Base-by-base conservation (phyloP, 2,888 invertebrate genomes). In the Heteromurus nitidus region DNA sequence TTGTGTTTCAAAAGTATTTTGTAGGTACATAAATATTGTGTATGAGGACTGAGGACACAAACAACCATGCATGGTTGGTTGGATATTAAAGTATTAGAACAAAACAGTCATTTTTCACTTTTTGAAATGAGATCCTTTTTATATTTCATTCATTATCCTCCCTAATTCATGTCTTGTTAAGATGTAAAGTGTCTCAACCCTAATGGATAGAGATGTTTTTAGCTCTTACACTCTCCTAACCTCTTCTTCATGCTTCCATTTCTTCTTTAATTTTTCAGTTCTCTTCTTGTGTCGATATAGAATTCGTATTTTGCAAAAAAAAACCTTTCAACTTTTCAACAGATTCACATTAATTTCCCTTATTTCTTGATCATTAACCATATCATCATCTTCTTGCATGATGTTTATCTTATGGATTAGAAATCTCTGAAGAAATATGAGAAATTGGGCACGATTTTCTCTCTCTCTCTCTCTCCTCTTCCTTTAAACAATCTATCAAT, bases 271-370 rank as follows among this genome's bases (percentile, higher is more conserved):
- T 74, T 65, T 44, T 64, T 74, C 74, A 64, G 31, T 76, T 76
- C 58, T 55, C 55, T 67, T 58, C 68, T 58, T 74, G 22, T 74
- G 47, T 73, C 58, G 62, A 74, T 50, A 70, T 22, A 58, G 30
- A 30, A 47, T 28, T 20, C 20, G 30, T 62, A n/a, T 68, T 77
- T 77, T 77, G 31, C 31, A 60, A 69, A 77, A 68, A 77, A 55
- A 50, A 7, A 58, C 69, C 69, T 77, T 77, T 77, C 77, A 77
- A 69, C 69, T 69, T 77, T 69, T 77, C 69, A 77, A 69, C 77
- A 69, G 53, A 69, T 50, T 77, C 69, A 77, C 77, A 77, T 77
- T 77, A 77, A 77, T 77, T 77, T 77, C 69, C 77, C 77, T 69
- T 50, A 69, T 76, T n/a, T 76, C 58, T 58, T 77, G 69, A 77